Conservation (phyloP, 2,888 invertebrate species). For the Callinectes sapidus region DNA sequence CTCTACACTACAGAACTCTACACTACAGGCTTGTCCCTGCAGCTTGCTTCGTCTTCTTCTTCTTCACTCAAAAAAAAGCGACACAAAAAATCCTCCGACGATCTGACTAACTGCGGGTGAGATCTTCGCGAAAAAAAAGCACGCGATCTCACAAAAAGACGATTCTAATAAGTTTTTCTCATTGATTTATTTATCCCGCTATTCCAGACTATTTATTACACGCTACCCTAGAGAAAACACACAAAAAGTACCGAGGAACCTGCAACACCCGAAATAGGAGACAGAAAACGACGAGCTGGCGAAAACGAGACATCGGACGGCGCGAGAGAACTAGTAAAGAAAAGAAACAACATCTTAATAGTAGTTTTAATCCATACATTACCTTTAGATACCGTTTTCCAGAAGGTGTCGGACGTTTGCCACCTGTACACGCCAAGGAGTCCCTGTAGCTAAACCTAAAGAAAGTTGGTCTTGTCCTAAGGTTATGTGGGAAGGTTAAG, state of each 20-base stretch:
- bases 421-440: neutral
- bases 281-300: neutral
- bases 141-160: conserved; percentile 14
- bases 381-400: conserved; percentile 19
- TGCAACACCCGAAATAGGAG: neutral
- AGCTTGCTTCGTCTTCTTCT: neutral
- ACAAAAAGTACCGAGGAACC: neutral
- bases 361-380: conserved; percentile 30
- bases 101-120: neutral
- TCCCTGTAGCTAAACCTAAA: conserved; percentile 33
- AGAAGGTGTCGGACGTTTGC: conserved; percentile 10
- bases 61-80: conserved; percentile 1
- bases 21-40: conserved; percentile 1
- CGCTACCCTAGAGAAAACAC: neutral
- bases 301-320: conserved; percentile 20
- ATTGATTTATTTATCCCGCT: neutral
- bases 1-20: neutral
- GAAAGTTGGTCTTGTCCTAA: conserved; percentile 6
- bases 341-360: neutral
- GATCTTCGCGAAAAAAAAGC: conserved; percentile 8
- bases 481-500: conserved; percentile 6
- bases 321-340: neutral
- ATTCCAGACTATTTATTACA: neutral
- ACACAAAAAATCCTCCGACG: neutral
- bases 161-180: neutral